Evolutionary conservation across 2,113 vertebrate species (phyloP).

Genomic region (Psilopogon haemacephalus): DNA sequence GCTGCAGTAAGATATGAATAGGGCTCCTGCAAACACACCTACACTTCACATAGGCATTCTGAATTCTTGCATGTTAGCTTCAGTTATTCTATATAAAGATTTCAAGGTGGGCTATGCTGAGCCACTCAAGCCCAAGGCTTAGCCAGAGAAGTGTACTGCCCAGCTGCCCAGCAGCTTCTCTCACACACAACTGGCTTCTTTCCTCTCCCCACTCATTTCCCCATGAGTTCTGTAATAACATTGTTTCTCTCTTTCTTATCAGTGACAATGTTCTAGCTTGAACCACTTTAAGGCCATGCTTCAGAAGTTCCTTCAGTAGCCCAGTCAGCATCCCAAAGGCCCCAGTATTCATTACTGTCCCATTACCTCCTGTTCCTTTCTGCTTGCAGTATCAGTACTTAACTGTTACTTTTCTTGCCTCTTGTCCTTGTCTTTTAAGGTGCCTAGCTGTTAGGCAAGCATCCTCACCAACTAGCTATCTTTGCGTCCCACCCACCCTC

Average conservation of each 20-base stretch:
- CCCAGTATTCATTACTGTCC: neutral
- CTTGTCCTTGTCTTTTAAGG: neutral
- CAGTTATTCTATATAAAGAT: neutral
- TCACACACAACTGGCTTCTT: fast-evolving
- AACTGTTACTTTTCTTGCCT: neutral
- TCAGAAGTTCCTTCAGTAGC: neutral
- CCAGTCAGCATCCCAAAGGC: neutral
- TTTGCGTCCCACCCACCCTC: neutral
- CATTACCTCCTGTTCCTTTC: neutral
- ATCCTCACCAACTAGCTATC: neutral
- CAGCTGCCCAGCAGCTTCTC: neutral
- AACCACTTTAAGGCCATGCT: neutral
- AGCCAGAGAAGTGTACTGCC: neutral
- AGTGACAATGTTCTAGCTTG: neutral
- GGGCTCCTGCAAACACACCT: neutral
- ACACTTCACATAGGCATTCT: neutral
- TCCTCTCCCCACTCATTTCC: neutral
- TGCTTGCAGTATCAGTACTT: neutral
- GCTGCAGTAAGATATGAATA: neutral
- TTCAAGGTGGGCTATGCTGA: neutral
- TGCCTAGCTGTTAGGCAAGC: neutral
- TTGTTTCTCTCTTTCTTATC: neutral
- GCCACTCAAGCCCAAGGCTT: neutral
- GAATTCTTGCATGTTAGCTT: neutral
- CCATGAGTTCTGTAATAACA: neutral